Evolutionary conservation across 2,888 invertebrate species (phyloP).

Genomic region (Lepidocyrtoides sp.): DNA sequence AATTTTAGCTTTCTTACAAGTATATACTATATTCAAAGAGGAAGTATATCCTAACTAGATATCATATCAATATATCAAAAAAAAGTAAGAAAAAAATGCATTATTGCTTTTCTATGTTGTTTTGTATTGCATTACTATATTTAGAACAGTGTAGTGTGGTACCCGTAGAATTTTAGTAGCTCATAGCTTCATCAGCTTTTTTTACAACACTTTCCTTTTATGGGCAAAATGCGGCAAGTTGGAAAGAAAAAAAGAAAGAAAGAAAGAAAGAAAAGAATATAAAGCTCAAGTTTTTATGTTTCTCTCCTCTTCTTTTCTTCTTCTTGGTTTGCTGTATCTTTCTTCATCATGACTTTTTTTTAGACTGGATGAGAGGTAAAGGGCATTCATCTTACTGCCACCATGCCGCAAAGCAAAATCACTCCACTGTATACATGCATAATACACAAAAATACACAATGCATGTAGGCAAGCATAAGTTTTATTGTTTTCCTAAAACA

Average conservation of each 20-base stretch:
- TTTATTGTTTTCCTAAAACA: not conserved
- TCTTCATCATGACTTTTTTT: not conserved
- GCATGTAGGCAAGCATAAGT: not conserved
- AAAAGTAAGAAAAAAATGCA: constrained; percentile 34
- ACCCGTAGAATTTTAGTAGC: not conserved
- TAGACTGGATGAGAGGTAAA: constrained; percentile 43
- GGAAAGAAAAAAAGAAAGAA: constrained; percentile 17
- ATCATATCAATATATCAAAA: not conserved
- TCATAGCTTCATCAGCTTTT: not conserved
- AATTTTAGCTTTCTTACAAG: not conserved
- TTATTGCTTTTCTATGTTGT: constrained; percentile 13
- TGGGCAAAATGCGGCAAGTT: constrained; percentile 60
- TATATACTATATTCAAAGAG: no score
- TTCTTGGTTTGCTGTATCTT: not conserved
- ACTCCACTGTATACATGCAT: not conserved
- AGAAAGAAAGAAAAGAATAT: not conserved
- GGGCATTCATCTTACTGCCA: constrained; percentile 69
- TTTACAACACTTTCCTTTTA: constrained; percentile 49
- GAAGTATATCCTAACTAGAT: no score
- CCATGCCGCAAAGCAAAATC: constrained; percentile 20
- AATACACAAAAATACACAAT: not conserved
- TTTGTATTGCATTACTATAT: constrained; percentile 20
- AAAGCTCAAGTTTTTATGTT: constrained; percentile 40
- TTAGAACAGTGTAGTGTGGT: not conserved
- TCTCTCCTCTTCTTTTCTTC: constrained; percentile 1